phyloP scores from a whole-genome alignment of 1,140 invertebrate genomes.

The Laupala kohalensis region DNA sequence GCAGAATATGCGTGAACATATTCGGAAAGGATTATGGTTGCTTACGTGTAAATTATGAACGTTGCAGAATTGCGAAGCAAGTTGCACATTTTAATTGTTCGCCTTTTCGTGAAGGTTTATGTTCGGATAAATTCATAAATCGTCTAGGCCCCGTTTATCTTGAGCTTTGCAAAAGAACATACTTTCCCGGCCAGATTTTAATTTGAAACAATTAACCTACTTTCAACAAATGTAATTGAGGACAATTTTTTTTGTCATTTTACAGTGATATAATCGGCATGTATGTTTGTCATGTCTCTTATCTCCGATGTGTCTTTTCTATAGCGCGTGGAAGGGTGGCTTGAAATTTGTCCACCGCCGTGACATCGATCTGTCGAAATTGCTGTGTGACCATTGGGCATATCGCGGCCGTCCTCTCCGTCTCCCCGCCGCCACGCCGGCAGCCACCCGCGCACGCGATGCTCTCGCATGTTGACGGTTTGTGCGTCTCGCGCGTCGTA shows the following conservation, averaged over 20 bases:
- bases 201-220: neutral
- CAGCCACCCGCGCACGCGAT: neutral
- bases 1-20: too few relatives aligned
- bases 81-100: too few relatives aligned
- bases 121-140: too few relatives aligned
- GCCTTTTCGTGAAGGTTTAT: too few relatives aligned
- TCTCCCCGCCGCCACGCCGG: too few relatives aligned
- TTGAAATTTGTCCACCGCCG: neutral
- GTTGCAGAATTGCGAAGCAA: too few relatives aligned
- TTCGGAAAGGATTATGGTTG: too few relatives aligned
- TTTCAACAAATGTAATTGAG: neutral
- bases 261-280: neutral
- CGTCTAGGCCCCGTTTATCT: too few relatives aligned
- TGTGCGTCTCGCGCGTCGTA: neutral
- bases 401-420: too few relatives aligned
- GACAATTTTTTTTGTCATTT: neutral
- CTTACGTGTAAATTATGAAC: too few relatives aligned
- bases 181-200: neutral
- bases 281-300: neutral
- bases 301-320: neutral
- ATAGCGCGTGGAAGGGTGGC: neutral
- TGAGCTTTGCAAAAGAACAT: too few relatives aligned
- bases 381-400: neutral
- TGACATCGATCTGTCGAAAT: neutral
- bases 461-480: neutral